Conservation (phyloP, 2,797 vertebrate genomes). For the Rhinella marina region DNA sequence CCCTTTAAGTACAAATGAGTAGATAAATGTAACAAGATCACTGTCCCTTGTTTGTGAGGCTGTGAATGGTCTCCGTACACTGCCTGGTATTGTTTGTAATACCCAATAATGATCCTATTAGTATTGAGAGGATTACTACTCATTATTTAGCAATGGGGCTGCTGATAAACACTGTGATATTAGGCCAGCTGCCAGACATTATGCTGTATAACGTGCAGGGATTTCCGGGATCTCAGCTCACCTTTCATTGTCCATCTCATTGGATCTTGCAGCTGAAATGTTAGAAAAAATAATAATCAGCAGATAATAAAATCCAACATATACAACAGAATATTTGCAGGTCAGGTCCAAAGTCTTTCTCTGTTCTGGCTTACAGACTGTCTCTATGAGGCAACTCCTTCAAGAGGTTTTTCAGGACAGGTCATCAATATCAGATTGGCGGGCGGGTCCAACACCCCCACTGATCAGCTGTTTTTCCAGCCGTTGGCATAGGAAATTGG, state of each 20-base stretch:
- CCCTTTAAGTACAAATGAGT: neutral
- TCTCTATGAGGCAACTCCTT: too few relatives aligned
- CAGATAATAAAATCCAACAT: neutral
- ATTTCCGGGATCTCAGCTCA: constrained; percentile 68
- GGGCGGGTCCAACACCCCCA: too few relatives aligned
- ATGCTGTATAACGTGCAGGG: neutral
- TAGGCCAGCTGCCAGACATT: neutral
- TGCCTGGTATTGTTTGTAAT: neutral
- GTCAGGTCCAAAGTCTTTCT: too few relatives aligned
- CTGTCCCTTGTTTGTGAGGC: neutral
- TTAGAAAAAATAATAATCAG: neutral
- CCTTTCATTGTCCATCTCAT: constrained; percentile 91
- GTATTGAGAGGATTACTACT: neutral
- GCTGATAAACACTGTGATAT: neutral
- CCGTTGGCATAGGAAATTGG: too few relatives aligned
- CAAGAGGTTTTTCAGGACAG: too few relatives aligned
- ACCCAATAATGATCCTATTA: neutral
- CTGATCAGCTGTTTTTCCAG: too few relatives aligned
- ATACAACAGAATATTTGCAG: too few relatives aligned
- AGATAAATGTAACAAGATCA: neutral
- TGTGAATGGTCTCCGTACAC: neutral
- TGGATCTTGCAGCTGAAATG: constrained; percentile 81
- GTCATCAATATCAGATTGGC: too few relatives aligned
- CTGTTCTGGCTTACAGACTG: too few relatives aligned
- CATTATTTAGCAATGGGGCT: neutral